Percentiles rank a stretch among this genome's conserved stretches.
phyloP scores from a whole-genome alignment of 2,888 invertebrate genomes.

The Gari tellinella region DNA sequence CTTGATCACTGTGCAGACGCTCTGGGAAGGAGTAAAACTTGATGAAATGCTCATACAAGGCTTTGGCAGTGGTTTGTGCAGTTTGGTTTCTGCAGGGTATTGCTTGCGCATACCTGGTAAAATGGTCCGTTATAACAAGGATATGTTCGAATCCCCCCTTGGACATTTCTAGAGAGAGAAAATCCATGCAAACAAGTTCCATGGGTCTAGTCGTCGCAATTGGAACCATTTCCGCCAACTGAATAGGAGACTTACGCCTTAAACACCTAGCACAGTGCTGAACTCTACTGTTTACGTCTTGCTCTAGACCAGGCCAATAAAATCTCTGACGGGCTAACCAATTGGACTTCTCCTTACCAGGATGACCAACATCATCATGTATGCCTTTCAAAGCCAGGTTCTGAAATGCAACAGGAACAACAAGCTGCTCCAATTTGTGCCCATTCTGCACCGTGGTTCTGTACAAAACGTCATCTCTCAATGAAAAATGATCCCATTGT shows the following conservation, averaged over 20 bases:
- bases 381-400: constrained; percentile 15
- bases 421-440: constrained; percentile 3
- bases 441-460: constrained; percentile 2
- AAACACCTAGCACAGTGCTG: constrained; percentile 10
- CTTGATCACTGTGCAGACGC: constrained; percentile 15
- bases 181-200: constrained; percentile 30
- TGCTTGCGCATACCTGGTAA: constrained; percentile 24
- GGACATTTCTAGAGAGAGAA: constrained; percentile 12
- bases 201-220: constrained; percentile 17
- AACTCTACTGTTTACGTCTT: neutral
- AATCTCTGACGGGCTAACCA: constrained; percentile 14
- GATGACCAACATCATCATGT: constrained; percentile 33
- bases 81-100: constrained; percentile 25
- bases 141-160: constrained; percentile 25
- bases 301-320: constrained; percentile 24
- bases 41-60: constrained; percentile 22
- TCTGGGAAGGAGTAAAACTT: constrained; percentile 23
- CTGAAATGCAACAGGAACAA: constrained; percentile 10
- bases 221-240: no score
- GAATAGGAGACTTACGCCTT: no score
- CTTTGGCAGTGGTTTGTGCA: constrained; percentile 19
- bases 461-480: constrained; percentile 26
- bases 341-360: constrained; percentile 16
- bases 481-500: constrained; percentile 22
- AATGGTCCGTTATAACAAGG: constrained; percentile 31